phyloP scores from a whole-genome alignment of 2,797 vertebrate species.

The Ispidina lecontei region DNA sequence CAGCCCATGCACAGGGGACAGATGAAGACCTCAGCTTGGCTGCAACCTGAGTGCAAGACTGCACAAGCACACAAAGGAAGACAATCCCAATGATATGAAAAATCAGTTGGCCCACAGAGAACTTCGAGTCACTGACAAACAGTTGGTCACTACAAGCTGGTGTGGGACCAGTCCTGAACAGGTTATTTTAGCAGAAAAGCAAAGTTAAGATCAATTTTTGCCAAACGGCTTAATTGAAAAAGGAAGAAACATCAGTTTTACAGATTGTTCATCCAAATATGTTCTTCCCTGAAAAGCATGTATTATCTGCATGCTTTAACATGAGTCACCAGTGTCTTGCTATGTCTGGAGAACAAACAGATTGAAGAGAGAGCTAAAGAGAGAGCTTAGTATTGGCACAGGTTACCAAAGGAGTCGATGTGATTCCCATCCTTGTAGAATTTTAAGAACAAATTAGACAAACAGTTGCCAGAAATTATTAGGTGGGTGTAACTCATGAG shows the following conservation, averaged over 20 bases:
- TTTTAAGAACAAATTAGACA: neutral
- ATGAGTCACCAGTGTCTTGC: conserved; percentile 44
- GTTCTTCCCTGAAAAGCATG: conserved; percentile 40
- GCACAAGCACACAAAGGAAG: neutral
- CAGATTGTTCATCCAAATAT: conserved; percentile 54
- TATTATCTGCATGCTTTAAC: conserved; percentile 23
- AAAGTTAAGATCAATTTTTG: conserved; percentile 30
- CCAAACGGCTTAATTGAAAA: conserved; percentile 38
- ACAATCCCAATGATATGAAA: neutral
- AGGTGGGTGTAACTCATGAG: neutral
- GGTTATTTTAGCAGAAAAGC: conserved; percentile 35
- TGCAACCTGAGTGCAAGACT: neutral
- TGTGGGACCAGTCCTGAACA: conserved; percentile 7
- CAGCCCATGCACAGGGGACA: neutral
- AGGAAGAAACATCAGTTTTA: conserved; percentile 47
- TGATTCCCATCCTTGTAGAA: neutral
- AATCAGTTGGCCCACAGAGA: neutral
- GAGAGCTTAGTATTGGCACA: neutral
- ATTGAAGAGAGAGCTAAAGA: conserved; percentile 22
- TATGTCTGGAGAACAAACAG: neutral
- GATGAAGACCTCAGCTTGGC: neutral
- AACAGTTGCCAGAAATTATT: neutral
- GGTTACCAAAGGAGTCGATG: neutral
- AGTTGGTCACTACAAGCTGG: neutral
- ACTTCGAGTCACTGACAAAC: neutral